Base-by-base conservation (phyloP, 2,888 invertebrate species). In the Chironomus riparius region DNA sequence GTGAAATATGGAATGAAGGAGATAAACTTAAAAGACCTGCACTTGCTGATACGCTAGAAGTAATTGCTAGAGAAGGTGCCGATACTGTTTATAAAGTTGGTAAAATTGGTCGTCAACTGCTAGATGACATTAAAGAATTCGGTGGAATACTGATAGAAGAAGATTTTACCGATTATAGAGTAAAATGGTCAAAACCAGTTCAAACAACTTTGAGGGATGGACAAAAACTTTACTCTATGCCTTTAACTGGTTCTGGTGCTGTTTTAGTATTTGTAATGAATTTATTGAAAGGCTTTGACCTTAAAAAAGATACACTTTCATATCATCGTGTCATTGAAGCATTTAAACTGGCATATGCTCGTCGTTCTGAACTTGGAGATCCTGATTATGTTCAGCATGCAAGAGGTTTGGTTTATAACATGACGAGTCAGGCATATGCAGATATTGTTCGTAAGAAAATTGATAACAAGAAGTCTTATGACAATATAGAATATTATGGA, bases 311-410 rank as follows among this genome's bases (percentile, higher is more conserved):
- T 73, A 85, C 83, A 47, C 80, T 85, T n/a, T 77, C 79, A 3
- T 81, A 83, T 78, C 96, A 96, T 80, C 87, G 92, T 79, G 86
- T 94, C 78, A 85, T 91, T 13, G 96, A 97, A 82, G 87, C 91
- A 4, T 92, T 93, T 84, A 97, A 97, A 83, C 95, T 89, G 85
- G 94, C 91, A 24, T 95, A 91, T 83, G 95, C 92, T 21, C 87
- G 89, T 80, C 85, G 95, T 79, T 91, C 92, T 1, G 87, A 89
- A 79, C 85, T 96, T 77, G 95, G 92, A 2, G 96, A 96, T 85
- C 85, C 86, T 4, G 82, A 85, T 61, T 90, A 86, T 81, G 81
- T 86, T 5, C 69, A 76, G 10, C 13, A n/a, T 28, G 76, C 28
- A 13, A n/a, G 13, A 50, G 47, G 7, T 15, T 80, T 91, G 69